Conservation (phyloP, 2,888 invertebrate species). For the Pachycephus smyrnensis region DNA sequence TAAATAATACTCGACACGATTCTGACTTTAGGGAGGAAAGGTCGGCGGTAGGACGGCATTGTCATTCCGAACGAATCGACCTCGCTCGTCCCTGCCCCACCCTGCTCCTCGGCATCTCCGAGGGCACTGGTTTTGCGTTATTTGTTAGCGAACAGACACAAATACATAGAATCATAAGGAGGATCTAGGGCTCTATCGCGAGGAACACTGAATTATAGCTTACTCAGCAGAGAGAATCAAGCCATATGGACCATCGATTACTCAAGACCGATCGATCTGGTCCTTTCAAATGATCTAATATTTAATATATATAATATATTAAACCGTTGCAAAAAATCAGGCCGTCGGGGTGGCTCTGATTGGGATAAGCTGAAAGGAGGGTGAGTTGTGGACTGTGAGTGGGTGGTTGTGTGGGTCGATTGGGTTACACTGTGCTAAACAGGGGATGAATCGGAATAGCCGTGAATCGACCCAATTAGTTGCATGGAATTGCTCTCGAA, state of each 20-base stretch:
- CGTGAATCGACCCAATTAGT: neutral
- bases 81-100: neutral
- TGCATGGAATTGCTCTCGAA: neutral
- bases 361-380: neutral
- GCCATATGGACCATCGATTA: neutral
- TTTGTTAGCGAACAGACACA: neutral
- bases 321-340: too few species aligned
- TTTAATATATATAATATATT: neutral
- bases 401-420: neutral
- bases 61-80: neutral
- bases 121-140: neutral
- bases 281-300: neutral
- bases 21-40: neutral
- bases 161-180: too few species aligned
- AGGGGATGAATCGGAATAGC: neutral
- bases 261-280: neutral
- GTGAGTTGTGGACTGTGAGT: too few species aligned
- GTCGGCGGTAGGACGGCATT: neutral
- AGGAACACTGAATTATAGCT: neutral
- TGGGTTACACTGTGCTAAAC: neutral
- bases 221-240: neutral
- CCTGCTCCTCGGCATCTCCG: neutral
- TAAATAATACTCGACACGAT: neutral
- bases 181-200: neutral
- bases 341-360: neutral